Evolutionary conservation across 2,113 vertebrate species (phyloP).

Genomic region (Tylochromis polylepis): DNA sequence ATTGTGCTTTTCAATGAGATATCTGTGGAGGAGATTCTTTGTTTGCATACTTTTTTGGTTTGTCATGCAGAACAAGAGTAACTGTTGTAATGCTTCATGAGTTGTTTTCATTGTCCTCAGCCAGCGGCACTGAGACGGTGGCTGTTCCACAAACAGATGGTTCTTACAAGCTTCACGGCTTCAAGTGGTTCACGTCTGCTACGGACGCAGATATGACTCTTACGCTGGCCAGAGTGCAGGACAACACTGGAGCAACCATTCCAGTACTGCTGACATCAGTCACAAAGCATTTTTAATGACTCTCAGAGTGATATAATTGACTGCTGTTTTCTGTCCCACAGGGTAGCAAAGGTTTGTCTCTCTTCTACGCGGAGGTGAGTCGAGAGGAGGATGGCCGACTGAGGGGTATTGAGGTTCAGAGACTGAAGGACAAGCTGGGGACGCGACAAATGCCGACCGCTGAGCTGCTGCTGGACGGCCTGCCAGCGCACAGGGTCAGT

Average conservation of each 20-base stretch:
- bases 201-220: slow-evolving; percentile 83
- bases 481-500: slow-evolving; percentile 74
- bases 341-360: slow-evolving; percentile 80
- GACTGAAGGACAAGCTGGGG: slow-evolving; percentile 86
- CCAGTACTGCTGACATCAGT: slow-evolving; percentile 39
- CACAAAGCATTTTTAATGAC: background rate
- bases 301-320: background rate
- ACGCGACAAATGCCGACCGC: slow-evolving; percentile 85
- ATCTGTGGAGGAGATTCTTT: background rate
- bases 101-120: slow-evolving; percentile 47
- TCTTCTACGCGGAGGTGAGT: slow-evolving; percentile 80
- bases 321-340: slow-evolving; percentile 14
- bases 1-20: background rate
- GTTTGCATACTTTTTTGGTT: background rate
- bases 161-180: slow-evolving; percentile 77
- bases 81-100: background rate
- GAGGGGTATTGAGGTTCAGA: slow-evolving; percentile 79
- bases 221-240: slow-evolving; percentile 76
- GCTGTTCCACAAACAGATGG: slow-evolving; percentile 78
- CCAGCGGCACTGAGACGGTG: slow-evolving; percentile 76
- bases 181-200: slow-evolving; percentile 87
- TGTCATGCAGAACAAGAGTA: background rate
- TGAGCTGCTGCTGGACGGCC: slow-evolving; percentile 80
- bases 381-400: slow-evolving; percentile 70
- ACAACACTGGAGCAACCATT: slow-evolving; percentile 66